Evolutionary conservation across 2,888 invertebrate species (phyloP), one percentile per base, ranked within the genome.

Genomic region (Mechanitis mazaeus): DNA sequence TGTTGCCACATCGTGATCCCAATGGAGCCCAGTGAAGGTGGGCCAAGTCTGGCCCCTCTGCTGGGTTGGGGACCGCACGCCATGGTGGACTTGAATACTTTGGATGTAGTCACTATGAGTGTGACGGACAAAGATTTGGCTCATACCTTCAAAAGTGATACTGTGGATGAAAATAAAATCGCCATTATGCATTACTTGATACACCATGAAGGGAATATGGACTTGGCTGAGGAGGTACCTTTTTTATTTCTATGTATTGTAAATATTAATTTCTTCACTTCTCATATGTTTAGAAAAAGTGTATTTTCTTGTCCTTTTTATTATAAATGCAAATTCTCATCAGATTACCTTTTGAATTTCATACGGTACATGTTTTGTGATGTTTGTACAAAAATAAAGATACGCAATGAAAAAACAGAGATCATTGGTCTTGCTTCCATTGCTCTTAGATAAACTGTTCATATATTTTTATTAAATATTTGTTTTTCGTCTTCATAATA

Each of bases 181-280:
- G 94, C 95, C 4, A 94, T 97, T 45, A 88, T 97, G 35, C 97
- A 97, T 81, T 95, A 96, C 75, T 92, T 96, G 73, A 90, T 96
- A 47, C 92, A 95, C 56, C 96, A 97, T 76, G 92, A 92, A 55
- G 93, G 93, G 61, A 96, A 96, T 71, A 85, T 93, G 74, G 95
- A 95, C 61, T 90, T 94, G 60, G 93, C 95, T 57, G 93, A 94
- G 62, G 94, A 95, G 90, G 94, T 94, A 79, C 66, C 55, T 66
- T 20, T 35, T 50, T 45, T 20, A 45, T 20, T 59, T 62, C 56
- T 54, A 42, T 53, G 45, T 55, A 3, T 53, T 56, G 45, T 9
- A 35, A 20, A 20, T 20, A 20, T 20, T 20, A 20, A 20, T 57
- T 45, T 59, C 46, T 62, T 38, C 7, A 1, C 11, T 55, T 11